Base-by-base conservation (phyloP, 2,888 invertebrate species). In the Lagria hirta region DNA sequence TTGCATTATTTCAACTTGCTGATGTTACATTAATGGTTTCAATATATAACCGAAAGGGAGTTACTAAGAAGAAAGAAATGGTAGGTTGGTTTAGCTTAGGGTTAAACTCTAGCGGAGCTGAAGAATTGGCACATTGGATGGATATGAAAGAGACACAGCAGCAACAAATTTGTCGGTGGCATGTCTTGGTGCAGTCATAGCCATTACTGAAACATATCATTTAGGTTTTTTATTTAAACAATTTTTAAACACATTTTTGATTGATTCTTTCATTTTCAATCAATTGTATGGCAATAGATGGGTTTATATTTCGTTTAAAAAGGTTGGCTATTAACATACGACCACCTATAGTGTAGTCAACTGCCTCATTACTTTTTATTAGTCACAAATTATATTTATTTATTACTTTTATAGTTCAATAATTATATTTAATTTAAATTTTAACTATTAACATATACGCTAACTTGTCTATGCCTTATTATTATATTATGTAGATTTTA, bases 61-160 rank as follows among this genome's bases (percentile, higher is more conserved):
- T 94, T 69, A 86, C 87, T 55, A 96, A 95, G 69, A 86, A 91
- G 56, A 91, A 95, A 66, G 95, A 96, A 72, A 91, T 95, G 88
- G 88, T 96, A 56, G 96, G 96, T 47, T 96, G 96, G 95, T 92
- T 96, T 75, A 88, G 93, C 48, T 73, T 96, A 43, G 96, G 96
- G 3, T 78, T 90, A 68, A 93, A 89, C 74, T 87, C 91, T 57
- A 92, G 93, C 40, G 93, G 94, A 12, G 86, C 92, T 36, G 95
- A 94, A 66, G 93, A 95, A 71, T 78, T 87, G 40, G 82, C 88
- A 12, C 95, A 96, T 70, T 96, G 95, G 95, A 84, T 86, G 70
- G 94, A 94, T 63, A 88, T 95, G 80, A 83, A 92, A 55, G 89
- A 91, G 64, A 81, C 84, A 16, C 88, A 86, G 55, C 90, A 91